phyloP scores from a whole-genome alignment of 2,797 vertebrate species.

The Ceryle rudis region DNA sequence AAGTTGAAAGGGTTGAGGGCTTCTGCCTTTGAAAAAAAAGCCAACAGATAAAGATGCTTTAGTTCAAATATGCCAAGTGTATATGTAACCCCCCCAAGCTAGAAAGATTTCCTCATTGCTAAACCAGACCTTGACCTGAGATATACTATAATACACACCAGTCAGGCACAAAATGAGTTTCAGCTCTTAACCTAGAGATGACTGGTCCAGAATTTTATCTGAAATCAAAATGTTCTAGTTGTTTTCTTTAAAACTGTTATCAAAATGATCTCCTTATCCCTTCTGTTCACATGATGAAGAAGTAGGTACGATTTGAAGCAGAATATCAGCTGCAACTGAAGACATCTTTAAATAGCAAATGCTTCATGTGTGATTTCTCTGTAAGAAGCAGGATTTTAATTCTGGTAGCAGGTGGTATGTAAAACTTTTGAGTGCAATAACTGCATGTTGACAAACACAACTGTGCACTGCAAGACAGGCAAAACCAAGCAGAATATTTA shows the following conservation, averaged over 20 bases:
- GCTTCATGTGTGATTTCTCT: neutral
- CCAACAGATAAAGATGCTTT: constrained; percentile 39
- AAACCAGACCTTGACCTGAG: constrained; percentile 41
- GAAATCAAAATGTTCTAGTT: neutral
- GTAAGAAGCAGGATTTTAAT: neutral
- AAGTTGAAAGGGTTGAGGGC: constrained; percentile 10
- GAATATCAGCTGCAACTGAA: neutral
- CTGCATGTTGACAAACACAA: neutral
- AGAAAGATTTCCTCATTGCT: constrained; percentile 44
- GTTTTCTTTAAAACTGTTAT: neutral
- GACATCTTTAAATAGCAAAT: neutral
- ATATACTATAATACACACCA: neutral
- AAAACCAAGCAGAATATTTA: neutral
- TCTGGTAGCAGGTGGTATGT: neutral
- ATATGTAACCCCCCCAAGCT: neutral
- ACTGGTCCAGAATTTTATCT: neutral
- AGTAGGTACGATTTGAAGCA: neutral
- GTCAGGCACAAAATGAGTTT: neutral
- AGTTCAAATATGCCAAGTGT: constrained; percentile 27
- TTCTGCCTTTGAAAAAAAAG: neutral
- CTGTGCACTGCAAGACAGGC: neutral
- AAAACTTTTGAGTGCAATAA: neutral
- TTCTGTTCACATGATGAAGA: neutral
- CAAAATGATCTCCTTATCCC: neutral
- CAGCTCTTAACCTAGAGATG: neutral